Evolutionary conservation across 2,888 invertebrate species (phyloP).

Genomic region (Steinernema hermaphroditum): DNA sequence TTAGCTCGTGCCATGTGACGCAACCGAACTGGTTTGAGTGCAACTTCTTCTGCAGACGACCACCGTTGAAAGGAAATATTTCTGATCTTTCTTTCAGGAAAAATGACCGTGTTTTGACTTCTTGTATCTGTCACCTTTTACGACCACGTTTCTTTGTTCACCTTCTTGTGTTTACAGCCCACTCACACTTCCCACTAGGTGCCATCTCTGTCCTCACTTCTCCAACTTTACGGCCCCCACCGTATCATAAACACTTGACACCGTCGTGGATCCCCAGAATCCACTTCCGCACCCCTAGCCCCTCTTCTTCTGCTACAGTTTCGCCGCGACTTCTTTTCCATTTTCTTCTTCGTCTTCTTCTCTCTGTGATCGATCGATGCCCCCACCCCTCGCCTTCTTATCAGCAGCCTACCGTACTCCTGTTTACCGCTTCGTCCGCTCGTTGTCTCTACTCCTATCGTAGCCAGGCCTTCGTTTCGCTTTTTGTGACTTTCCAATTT

Average conservation of each 20-base stretch:
- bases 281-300: not conserved
- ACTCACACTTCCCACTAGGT: not conserved
- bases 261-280: not conserved
- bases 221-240: not conserved
- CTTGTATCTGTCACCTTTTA: no score
- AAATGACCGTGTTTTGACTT: no score
- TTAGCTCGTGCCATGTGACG: no score
- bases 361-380: constrained; percentile 5
- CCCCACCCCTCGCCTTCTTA: not conserved
- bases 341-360: not conserved
- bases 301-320: not conserved
- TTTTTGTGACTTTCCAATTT: constrained; percentile 21
- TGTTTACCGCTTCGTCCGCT: not conserved
- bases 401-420: constrained; percentile 10
- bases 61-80: no score
- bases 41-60: no score
- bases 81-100: no score
- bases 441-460: no score
- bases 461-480: not conserved
- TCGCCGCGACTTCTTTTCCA: not conserved
- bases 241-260: constrained; percentile 17
- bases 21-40: no score
- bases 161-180: no score
- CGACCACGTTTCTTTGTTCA: no score
- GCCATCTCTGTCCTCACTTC: not conserved